Evolutionary conservation across 2,888 invertebrate species (phyloP), one percentile per base, ranked within the genome.

Genomic region (Phengaris arion): DNA sequence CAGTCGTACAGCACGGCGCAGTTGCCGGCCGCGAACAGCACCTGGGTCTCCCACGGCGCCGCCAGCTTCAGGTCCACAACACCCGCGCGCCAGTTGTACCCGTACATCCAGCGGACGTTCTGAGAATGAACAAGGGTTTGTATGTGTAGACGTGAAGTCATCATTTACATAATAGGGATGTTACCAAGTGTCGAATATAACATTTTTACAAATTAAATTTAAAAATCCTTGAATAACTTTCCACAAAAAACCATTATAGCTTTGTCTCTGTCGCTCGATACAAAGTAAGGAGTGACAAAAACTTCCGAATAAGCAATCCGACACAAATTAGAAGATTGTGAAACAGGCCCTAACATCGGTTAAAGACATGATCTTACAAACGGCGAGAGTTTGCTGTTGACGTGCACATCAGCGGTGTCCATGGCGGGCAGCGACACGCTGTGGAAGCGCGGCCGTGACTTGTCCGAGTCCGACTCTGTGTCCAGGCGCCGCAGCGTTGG

Each of bases 1-100:
- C 95, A 95, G 87, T 96, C 94, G 84, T 95, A 96, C 0, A 96
- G 82, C 9, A 96, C 91, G 0, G 94, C 95, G 75, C 94, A 94
- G 86, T 96, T 96, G 8, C 94, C 93, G 70, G 95, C 95, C 0
- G 95, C 94, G 82, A 96, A 96, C 84, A 95, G 95, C 13, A 95
- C 89, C 1, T 91, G 83, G 10, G 94, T 93, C 77, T 93, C 35
- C 64, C 64, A 64, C 13, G 64, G 64, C 35, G 35, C 64, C 35
- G 35, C 22, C 12, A 35, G 64, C 35, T 95, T 95, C 78, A 96
- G 83, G 83, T 96, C 96, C 75, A 95, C 87, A 6, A 96, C 91
- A 1, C 94, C 94, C 2, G 94, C 94, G 78, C 91, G 92, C 0
- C 93, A 83, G 82, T 95, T 96, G 82, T 95, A 92, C 0, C 96